Percentiles rank a stretch among this genome's conserved stretches.
Evolutionary conservation across 2,113 vertebrate genomes (phyloP).

Genomic region (Fregata magnificens): DNA sequence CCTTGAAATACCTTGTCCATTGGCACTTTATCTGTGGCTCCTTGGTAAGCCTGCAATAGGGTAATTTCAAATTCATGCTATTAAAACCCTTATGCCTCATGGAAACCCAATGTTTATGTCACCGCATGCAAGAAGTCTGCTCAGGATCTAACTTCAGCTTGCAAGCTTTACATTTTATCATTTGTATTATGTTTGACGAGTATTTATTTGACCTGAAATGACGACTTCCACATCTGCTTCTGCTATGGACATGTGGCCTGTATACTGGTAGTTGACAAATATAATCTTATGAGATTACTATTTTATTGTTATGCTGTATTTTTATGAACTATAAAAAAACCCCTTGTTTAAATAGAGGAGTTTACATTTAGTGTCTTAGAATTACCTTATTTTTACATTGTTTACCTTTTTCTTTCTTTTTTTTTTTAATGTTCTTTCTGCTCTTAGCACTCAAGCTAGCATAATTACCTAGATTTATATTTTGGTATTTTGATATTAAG

Average conservation of each 20-base stretch:
- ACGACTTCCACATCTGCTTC: background rate
- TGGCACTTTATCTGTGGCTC: background rate
- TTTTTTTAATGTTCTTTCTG: background rate
- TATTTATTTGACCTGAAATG: background rate
- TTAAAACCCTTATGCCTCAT: background rate
- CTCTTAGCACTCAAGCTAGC: background rate
- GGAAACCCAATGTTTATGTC: background rate
- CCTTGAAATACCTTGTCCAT: background rate
- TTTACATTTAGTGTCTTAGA: background rate
- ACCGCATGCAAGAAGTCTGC: background rate
- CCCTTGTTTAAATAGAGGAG: background rate
- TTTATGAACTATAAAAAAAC: background rate
- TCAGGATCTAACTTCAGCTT: background rate
- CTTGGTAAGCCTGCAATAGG: background rate
- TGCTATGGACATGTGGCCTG: background rate
- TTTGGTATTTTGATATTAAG: background rate
- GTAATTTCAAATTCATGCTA: background rate
- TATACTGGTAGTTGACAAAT: background rate
- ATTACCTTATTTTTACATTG: background rate
- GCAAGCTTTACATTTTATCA: background rate
- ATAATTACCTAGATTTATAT: background rate
- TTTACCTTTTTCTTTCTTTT: background rate
- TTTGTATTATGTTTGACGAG: background rate
- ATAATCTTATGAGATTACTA: background rate
- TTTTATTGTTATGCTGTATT: background rate